Conservation (phyloP, 2,797 vertebrate genomes). For the Acridotheres tristis region DNA sequence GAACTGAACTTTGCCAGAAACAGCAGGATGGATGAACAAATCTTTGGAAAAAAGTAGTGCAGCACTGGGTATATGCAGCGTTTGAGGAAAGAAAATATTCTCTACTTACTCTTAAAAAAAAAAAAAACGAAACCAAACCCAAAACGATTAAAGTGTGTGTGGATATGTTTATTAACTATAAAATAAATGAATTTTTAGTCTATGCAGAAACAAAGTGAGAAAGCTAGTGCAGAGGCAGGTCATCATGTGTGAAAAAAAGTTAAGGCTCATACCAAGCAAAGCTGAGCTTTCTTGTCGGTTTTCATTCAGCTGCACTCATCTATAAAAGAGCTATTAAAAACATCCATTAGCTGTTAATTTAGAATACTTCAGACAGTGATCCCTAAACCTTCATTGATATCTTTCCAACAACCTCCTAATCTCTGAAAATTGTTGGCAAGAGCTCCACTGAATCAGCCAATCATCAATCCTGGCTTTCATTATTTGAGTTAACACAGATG, state of each 20-base stretch:
- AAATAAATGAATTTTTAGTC: slow-evolving; percentile 43
- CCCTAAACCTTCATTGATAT: slow-evolving; percentile 55
- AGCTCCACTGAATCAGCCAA: slow-evolving; percentile 22
- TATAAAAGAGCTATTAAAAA: slow-evolving; percentile 67
- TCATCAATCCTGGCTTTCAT: slow-evolving; percentile 8
- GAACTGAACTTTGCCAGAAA: slow-evolving; percentile 44
- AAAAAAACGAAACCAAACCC: not conserved
- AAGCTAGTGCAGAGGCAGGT: slow-evolving; percentile 14
- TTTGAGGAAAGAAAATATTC: not conserved
- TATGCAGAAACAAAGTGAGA: slow-evolving; percentile 15
- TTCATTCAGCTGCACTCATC: slow-evolving; percentile 46
- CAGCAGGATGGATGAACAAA: slow-evolving; percentile 27
- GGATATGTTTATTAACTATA: slow-evolving; percentile 46
- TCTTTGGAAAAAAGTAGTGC: slow-evolving; percentile 14
- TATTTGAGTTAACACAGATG: slow-evolving; percentile 34
- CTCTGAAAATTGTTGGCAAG: slow-evolving; percentile 66
- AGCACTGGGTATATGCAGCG: not conserved
- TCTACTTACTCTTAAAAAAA: not conserved
- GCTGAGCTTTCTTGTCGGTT: slow-evolving; percentile 20
- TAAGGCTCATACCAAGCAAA: slow-evolving; percentile 39
- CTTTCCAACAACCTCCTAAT: slow-evolving; percentile 58
- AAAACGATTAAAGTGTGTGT: not conserved
- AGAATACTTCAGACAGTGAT: slow-evolving; percentile 60
- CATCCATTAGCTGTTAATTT: slow-evolving; percentile 67
- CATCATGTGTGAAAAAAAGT: slow-evolving; percentile 43